Percentiles rank a stretch among this genome's conserved stretches.
These are phyloP conservation scores for Acronicta psi DNA, from an alignment of 2,888 invertebrate genomes.

Conservation along the genomic window DNA sequence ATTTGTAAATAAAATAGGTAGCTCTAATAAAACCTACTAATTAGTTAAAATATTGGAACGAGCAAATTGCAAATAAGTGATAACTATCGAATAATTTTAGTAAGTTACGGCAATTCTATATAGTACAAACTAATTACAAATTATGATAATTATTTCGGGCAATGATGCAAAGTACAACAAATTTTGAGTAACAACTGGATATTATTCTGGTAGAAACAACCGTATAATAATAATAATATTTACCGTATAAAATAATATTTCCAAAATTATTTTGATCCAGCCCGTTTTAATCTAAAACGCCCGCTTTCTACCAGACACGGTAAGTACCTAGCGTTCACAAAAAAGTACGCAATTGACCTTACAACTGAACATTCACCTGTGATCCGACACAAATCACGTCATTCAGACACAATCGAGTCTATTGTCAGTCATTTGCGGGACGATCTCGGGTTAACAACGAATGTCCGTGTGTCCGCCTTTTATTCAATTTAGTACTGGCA, in stretches of 20 bases:
- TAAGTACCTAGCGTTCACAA: slow-evolving; percentile 36
- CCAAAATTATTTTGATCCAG: too few species aligned
- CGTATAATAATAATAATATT: too few species aligned
- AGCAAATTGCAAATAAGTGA: slow-evolving; percentile 14
- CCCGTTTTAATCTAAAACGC: not conserved
- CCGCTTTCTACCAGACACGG: slow-evolving; percentile 4
- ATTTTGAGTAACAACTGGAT: too few species aligned
- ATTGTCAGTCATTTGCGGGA: slow-evolving; percentile 74
- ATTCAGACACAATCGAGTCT: slow-evolving; percentile 65
- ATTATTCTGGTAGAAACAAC: too few species aligned
- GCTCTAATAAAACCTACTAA: slow-evolving; percentile 4
- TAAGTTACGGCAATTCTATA: slow-evolving; percentile 7
- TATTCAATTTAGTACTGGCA: slow-evolving; percentile 58
- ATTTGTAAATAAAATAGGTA: slow-evolving; percentile 11
- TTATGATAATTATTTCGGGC: slow-evolving; percentile 6
- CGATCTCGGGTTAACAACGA: slow-evolving; percentile 68
- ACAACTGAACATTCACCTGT: slow-evolving; percentile 53
- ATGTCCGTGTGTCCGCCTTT: slow-evolving; percentile 63
- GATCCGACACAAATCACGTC: slow-evolving; percentile 64
- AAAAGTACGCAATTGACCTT: slow-evolving; percentile 52
- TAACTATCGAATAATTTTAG: slow-evolving; percentile 18
- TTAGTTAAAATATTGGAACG: slow-evolving; percentile 28
- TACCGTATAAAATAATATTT: too few species aligned
- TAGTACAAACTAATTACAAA: slow-evolving; percentile 9
- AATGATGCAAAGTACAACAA: too few species aligned